Evolutionary conservation across 1,140 invertebrate species (phyloP), one percentile per base, ranked within the genome.

Genomic region (Epicauta chinensis): DNA sequence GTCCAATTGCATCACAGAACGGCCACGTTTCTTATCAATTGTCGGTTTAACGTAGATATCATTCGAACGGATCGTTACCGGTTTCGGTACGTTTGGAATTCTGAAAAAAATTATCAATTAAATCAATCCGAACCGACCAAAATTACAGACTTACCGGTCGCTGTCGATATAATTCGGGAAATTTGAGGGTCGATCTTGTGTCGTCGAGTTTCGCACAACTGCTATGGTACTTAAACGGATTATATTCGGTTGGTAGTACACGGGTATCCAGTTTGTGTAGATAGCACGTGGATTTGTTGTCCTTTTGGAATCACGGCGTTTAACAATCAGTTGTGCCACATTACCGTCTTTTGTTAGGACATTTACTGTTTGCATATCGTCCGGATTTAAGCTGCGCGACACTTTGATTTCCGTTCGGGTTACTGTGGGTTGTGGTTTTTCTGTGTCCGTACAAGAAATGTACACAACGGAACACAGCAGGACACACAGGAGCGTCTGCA

Each of bases 321-420:
- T 89, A 1, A 91, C 84, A 30, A 89, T 81, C 9, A 89, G 70
- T 52, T 86, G 86, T 0, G 87, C 84, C 1, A 87, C 63, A 37
- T 81, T 83, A 7, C 87, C 87, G 10, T 82, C 79, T 61, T 80
- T 81, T 0, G 85, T 86, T 48, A 82, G 77, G 0, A 91, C 83
- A 62, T 82, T 86, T 7, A 89, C 64, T 7, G 86, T 85, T 61
- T 87, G 81, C 15, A 80, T 87, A 36, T 84, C 79, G 3, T 83
- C 80, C 2, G 86, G 84, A 68, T 85, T 81, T 1, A 89, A 71
- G 67, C 84, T 87, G 56, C 86, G 76, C 0, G 84, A 81, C 2
- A 91, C 86, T 66, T 88, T 84, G 1, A 91, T 68, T 62, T 86
- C 80, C 2, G 87, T 89, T 40, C 86, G 76, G 2, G 85, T 79